Conservation (phyloP, 2,113 vertebrate species). For the Paramormyrops kingsleyae region DNA sequence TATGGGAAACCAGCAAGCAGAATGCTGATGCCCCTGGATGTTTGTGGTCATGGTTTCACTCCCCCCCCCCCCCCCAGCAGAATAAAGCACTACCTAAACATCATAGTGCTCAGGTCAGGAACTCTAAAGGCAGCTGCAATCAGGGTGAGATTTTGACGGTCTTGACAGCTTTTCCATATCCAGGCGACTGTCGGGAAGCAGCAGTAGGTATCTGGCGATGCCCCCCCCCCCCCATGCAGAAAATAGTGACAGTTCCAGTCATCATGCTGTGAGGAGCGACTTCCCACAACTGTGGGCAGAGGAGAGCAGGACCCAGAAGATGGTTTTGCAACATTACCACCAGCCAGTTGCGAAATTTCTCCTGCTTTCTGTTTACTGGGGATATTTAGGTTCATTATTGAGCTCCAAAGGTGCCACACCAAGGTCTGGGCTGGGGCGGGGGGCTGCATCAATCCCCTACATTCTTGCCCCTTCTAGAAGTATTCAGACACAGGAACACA, state of each 20-base stretch:
- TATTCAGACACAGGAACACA: neutral
- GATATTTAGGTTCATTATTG: neutral
- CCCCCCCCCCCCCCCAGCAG: neutral
- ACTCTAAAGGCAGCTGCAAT: neutral
- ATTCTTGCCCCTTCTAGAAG: neutral
- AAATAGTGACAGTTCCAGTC: neutral
- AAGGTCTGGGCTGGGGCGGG: neutral
- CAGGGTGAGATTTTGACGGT: too few species aligned
- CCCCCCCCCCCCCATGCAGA: neutral
- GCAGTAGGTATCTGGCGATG: neutral
- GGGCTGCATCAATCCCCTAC: neutral
- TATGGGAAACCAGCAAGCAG: neutral
- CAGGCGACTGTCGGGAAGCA: neutral
- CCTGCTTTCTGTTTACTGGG: neutral
- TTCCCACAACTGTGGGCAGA: neutral
- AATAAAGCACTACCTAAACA: neutral
- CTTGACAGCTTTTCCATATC: neutral
- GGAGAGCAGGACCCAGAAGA: neutral
- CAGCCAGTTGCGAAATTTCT: neutral
- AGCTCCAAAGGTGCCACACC: neutral
- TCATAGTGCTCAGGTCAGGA: neutral
- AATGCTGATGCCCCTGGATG: neutral
- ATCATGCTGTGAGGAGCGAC: neutral
- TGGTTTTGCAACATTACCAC: neutral
- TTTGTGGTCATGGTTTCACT: neutral